A percentile compares a stretch with the other conserved stretches of the same genome.
phyloP scores from a whole-genome alignment of 2,888 invertebrate genomes.

The Orchesellides sinensis region DNA sequence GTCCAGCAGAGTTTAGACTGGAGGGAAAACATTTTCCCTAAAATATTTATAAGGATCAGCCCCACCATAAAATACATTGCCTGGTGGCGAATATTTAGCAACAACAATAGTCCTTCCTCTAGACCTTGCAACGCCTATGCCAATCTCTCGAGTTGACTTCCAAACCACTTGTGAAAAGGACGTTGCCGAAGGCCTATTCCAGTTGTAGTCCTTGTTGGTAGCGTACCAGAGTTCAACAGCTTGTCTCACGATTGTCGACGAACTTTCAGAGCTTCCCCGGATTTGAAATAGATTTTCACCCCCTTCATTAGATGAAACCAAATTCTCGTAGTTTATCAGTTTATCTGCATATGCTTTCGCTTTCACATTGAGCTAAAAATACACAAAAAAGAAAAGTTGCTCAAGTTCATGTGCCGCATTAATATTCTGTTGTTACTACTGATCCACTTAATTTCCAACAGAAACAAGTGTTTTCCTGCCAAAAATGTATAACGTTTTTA shows the following conservation, averaged over 20 bases:
- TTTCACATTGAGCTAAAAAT: slow-evolving; percentile 64
- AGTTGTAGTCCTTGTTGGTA: slow-evolving; percentile 62
- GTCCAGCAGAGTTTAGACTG: neutral
- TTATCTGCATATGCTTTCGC: slow-evolving; percentile 69
- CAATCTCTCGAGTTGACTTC: slow-evolving; percentile 66
- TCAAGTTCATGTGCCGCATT: slow-evolving; percentile 3
- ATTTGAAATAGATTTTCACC: slow-evolving; percentile 70
- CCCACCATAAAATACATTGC: slow-evolving; percentile 64
- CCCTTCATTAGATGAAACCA: slow-evolving; percentile 61
- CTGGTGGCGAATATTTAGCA: slow-evolving; percentile 64
- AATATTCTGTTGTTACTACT: neutral
- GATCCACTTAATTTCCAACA: neutral
- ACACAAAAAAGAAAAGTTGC: neutral
- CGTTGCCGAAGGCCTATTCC: slow-evolving; percentile 59
- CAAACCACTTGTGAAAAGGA: slow-evolving; percentile 70
- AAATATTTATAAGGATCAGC: slow-evolving; percentile 68
- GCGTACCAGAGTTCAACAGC: slow-evolving; percentile 70
- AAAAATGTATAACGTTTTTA: neutral
- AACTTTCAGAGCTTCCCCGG: slow-evolving; percentile 59
- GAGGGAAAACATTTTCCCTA: slow-evolving; percentile 67
- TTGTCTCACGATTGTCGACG: slow-evolving; percentile 44
- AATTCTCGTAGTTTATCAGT: slow-evolving; percentile 58
- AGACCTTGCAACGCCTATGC: slow-evolving; percentile 63
- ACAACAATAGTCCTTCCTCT: slow-evolving; percentile 66
- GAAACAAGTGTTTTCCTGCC: neutral